Evolutionary conservation across 2,113 vertebrate genomes (phyloP).

Genomic region (Xiphophorus hellerii): DNA sequence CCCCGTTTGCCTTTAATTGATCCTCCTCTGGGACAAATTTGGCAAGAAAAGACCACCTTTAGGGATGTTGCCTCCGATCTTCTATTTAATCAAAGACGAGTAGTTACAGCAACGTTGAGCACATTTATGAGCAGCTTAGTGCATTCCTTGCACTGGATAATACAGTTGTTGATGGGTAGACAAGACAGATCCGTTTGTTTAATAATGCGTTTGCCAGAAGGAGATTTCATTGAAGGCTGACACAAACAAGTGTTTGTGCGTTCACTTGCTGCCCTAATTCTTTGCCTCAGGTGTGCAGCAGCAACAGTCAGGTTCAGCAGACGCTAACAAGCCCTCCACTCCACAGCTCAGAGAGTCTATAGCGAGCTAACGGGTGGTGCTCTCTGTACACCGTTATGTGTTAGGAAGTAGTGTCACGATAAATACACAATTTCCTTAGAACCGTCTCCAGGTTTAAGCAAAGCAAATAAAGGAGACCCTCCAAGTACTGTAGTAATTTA

Average conservation of each 20-base stretch:
- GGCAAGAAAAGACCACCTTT: constrained; percentile 45
- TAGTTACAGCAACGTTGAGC: constrained; percentile 43
- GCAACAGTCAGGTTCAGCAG: constrained; percentile 8
- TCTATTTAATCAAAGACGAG: constrained; percentile 27
- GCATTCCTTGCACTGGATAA: background rate
- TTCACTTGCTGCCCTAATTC: constrained; percentile 34
- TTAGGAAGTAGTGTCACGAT: constrained; percentile 3
- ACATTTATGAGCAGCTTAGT: background rate
- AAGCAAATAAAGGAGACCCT: background rate
- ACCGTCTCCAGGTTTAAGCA: background rate
- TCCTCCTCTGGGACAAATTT: constrained; percentile 43
- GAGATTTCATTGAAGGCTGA: background rate
- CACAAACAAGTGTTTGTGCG: background rate
- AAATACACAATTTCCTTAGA: constrained; percentile 7
- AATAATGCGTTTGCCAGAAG: background rate
- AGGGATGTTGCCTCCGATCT: constrained; percentile 24
- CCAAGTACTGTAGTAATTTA: background rate
- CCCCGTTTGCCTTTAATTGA: constrained; percentile 53
- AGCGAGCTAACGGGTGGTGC: constrained; percentile 38
- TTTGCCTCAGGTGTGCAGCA: constrained; percentile 40
- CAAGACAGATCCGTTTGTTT: background rate
- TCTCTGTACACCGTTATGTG: constrained; percentile 38
- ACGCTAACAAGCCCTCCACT: constrained; percentile 6
- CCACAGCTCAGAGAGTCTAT: constrained; percentile 9
- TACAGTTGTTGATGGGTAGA: background rate